A percentile compares a stretch with the other conserved stretches of the same genome.
phyloP scores from a whole-genome alignment of 1,140 invertebrate species.

The Popillia japonica region DNA sequence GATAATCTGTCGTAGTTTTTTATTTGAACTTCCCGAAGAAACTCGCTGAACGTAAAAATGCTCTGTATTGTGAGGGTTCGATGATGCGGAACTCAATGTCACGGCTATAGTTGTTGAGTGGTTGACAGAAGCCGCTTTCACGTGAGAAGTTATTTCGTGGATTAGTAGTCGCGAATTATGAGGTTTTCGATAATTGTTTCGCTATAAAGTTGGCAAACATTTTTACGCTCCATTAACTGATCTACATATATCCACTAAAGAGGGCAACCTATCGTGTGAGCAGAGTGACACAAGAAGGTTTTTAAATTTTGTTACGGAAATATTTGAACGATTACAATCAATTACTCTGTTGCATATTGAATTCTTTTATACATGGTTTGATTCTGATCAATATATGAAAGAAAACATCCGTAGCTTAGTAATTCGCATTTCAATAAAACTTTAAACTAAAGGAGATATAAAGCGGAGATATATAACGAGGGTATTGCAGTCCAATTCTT shows the following conservation, averaged over 20 bases:
- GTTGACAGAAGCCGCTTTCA: neutral
- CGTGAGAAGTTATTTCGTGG: neutral
- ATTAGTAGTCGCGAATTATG: neutral
- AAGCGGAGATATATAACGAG: too few relatives aligned
- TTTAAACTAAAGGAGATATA: too few relatives aligned
- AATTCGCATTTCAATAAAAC: too few relatives aligned
- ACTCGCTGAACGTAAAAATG: neutral
- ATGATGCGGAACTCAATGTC: slow-evolving; percentile 5
- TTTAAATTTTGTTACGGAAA: too few relatives aligned
- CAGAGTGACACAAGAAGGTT: too few relatives aligned
- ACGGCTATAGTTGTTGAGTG: neutral
- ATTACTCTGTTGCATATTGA: too few relatives aligned
- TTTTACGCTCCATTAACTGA: neutral
- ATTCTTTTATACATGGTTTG: too few relatives aligned
- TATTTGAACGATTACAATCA: too few relatives aligned
- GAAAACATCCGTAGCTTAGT: too few relatives aligned
- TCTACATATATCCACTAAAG: neutral
- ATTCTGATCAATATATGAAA: too few relatives aligned
- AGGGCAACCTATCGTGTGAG: too few relatives aligned
- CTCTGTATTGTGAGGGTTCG: neutral
- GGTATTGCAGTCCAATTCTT: too few relatives aligned
- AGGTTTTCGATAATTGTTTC: neutral
- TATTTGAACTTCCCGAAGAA: neutral
- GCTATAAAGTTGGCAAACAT: slow-evolving; percentile 2
- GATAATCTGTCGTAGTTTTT: neutral